phyloP scores from a whole-genome alignment of 1,140 invertebrate genomes.

The Aricia agestis region DNA sequence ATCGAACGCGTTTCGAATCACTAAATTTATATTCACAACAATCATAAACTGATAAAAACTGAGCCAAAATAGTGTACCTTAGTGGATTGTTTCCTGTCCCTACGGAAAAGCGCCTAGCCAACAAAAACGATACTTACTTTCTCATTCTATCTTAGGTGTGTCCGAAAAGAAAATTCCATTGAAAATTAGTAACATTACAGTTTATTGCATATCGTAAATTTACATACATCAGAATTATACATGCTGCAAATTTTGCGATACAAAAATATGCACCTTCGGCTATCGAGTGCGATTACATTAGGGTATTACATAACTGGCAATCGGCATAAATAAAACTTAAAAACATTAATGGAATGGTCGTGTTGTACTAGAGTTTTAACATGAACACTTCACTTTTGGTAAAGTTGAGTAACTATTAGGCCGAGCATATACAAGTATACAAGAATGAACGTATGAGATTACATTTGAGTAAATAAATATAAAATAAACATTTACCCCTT shows the following conservation, averaged over 20 bases:
- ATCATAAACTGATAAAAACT: background rate
- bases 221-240: slow-evolving; percentile 59
- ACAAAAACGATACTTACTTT: slow-evolving; percentile 57
- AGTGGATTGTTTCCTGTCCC: slow-evolving; percentile 66
- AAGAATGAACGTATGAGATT: slow-evolving; percentile 55
- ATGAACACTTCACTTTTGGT: slow-evolving; percentile 60
- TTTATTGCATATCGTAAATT: slow-evolving; percentile 63
- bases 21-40: background rate
- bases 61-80: background rate
- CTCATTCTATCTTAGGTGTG: slow-evolving; percentile 24
- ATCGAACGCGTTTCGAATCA: background rate
- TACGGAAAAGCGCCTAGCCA: slow-evolving; percentile 48
- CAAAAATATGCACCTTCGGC: slow-evolving; percentile 51
- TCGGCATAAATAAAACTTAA: slow-evolving; percentile 21
- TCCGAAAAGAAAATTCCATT: slow-evolving; percentile 36
- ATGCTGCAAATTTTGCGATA: slow-evolving; percentile 67
- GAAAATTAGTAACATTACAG: slow-evolving; percentile 60
- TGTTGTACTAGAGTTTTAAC: slow-evolving; percentile 45
- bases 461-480: slow-evolving; percentile 48
- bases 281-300: slow-evolving; percentile 11
- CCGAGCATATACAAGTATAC: slow-evolving; percentile 32
- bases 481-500: slow-evolving; percentile 18
- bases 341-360: slow-evolving; percentile 58
- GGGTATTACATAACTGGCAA: background rate
- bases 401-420: slow-evolving; percentile 36